Evolutionary conservation across 1,140 invertebrate genomes (phyloP).

Genomic region (Pseudomyrmex dendroicus): DNA sequence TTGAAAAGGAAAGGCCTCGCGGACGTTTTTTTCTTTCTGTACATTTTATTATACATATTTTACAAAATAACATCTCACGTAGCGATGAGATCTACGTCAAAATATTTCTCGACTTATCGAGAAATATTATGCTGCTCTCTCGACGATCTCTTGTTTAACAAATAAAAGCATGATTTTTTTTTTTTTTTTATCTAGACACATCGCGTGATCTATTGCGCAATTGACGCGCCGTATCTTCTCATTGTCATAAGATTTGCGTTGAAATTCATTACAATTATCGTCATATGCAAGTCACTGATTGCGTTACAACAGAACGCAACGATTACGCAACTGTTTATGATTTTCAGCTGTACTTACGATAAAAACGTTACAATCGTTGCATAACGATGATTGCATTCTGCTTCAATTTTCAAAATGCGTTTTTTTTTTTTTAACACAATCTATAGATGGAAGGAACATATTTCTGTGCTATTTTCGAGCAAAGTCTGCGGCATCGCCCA

Average conservation of each 20-base stretch:
- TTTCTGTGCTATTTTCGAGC: background rate
- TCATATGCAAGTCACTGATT: background rate
- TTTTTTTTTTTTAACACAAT: no score
- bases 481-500: no score
- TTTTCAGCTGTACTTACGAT: no score
- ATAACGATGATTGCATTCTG: no score
- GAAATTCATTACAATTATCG: conserved; percentile 33
- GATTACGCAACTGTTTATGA: background rate
- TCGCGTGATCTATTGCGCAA: conserved; percentile 2
- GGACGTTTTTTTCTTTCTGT: background rate
- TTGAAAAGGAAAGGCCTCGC: background rate
- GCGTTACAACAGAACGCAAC: background rate
- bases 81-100: conserved; percentile 59
- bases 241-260: conserved; percentile 3
- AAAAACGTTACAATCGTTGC: no score
- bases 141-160: conserved; percentile 27
- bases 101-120: conserved; percentile 32
- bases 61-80: conserved; percentile 67
- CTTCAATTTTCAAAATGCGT: background rate
- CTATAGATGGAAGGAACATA: conserved; percentile 24
- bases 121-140: background rate
- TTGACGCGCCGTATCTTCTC: background rate
- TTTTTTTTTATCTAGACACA: conserved; percentile 5
- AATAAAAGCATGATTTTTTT: conserved; percentile 30
- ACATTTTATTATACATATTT: conserved; percentile 69